These are phyloP conservation scores for Elysia crispata DNA, from an alignment of 2,888 invertebrate genomes.

Conservation along the genomic window DNA sequence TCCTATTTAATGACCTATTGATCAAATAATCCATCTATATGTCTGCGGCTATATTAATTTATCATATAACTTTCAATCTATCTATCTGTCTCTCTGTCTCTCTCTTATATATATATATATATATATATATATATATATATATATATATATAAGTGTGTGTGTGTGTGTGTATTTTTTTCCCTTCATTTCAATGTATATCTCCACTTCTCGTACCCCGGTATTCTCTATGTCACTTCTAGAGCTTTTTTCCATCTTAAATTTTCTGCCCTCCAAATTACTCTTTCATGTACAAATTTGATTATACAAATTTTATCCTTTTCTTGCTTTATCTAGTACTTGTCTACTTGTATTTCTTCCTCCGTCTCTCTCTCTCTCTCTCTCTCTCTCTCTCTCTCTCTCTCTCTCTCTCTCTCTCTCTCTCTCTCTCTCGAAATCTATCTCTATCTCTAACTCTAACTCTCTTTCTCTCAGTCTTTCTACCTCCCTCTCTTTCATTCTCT, in stretches of 20 bases:
- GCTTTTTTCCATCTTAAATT: neutral
- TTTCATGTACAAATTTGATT: no score
- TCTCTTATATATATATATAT: no score
- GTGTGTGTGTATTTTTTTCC: neutral
- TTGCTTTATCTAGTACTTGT: neutral
- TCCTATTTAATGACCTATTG: no score
- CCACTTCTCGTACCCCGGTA: neutral
- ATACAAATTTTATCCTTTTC: neutral
- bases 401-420: slow-evolving; percentile 24
- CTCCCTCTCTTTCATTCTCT: neutral
- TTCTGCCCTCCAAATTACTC: no score
- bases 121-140: neutral
- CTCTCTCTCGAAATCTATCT: slow-evolving; percentile 13
- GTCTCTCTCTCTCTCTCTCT: slow-evolving; percentile 23
- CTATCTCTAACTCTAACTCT: neutral
- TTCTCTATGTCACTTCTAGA: neutral
- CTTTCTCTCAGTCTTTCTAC: neutral
- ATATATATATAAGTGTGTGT: neutral
- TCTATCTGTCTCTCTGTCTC: neutral
- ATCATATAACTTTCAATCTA: neutral
- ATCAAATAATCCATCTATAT: no score
- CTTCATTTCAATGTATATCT: neutral
- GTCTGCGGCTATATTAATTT: no score
- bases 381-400: slow-evolving; percentile 33
- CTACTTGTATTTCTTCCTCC: neutral